These are phyloP conservation scores for Pogonus chalceus DNA, from an alignment of 1,140 invertebrate genomes.

Conservation along the genomic window DNA sequence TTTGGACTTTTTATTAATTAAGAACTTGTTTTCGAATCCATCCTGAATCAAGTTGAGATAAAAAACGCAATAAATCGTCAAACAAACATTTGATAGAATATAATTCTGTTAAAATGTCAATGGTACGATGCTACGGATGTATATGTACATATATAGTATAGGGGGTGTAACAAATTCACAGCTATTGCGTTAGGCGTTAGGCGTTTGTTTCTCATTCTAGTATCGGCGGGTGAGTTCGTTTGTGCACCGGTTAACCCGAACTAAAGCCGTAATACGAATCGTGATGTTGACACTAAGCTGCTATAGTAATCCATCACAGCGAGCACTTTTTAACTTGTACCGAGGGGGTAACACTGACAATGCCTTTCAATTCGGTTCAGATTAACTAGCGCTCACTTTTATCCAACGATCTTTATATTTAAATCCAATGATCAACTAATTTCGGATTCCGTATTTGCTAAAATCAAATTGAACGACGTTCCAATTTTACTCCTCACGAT, in stretches of 20 bases:
- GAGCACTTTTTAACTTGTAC: constrained; percentile 2
- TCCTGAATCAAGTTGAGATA: too few relatives aligned
- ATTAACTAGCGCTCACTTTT: not conserved
- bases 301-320: constrained; percentile 1
- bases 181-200: too few relatives aligned
- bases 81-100: too few relatives aligned
- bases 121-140: too few relatives aligned
- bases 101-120: too few relatives aligned
- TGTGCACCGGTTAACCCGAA: constrained; percentile 1
- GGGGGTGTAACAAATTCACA: too few relatives aligned
- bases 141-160: too few relatives aligned
- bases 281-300: constrained; percentile 5
- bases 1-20: too few relatives aligned
- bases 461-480: constrained; percentile 1
- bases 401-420: constrained; percentile 3
- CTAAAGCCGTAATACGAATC: constrained; percentile 5
- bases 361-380: not conserved
- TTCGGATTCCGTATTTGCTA: constrained; percentile 2
- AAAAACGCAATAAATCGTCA: too few relatives aligned
- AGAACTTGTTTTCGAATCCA: too few relatives aligned
- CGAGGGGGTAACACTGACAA: not conserved
- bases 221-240: too few relatives aligned
- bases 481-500: constrained; percentile 1
- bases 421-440: constrained; percentile 6
- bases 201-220: too few relatives aligned